These are phyloP conservation scores for Cydia pomonella DNA, from an alignment of 1,140 invertebrate species.

Conservation along the genomic window DNA sequence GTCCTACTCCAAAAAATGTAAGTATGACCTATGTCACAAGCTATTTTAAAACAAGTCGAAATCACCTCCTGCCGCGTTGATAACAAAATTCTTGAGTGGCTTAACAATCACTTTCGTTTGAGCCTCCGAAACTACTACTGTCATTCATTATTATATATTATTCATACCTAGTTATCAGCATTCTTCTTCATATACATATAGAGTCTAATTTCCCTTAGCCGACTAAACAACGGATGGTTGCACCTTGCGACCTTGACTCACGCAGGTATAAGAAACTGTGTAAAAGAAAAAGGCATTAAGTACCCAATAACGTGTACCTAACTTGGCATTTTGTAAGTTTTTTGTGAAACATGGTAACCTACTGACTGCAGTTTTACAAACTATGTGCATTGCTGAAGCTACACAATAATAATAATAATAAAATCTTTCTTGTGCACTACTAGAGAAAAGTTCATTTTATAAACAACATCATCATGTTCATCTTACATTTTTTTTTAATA, in stretches of 20 bases:
- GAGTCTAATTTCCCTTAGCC: neutral
- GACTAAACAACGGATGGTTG: neutral
- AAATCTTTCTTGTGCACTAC: too few species aligned
- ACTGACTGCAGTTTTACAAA: slow-evolving; percentile 5
- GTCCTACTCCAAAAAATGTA: too few species aligned
- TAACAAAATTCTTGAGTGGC: neutral
- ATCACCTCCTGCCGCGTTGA: neutral
- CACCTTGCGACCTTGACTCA: slow-evolving; percentile 16
- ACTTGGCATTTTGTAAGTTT: neutral
- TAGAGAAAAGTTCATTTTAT: too few species aligned
- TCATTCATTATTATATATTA: neutral
- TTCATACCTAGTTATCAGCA: neutral
- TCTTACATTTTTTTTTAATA: too few species aligned
- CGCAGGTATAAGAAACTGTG: neutral
- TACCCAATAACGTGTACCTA: neutral
- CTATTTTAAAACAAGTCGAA: neutral
- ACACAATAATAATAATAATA: too few species aligned
- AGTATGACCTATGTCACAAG: neutral
- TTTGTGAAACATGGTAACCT: slow-evolving; percentile 1
- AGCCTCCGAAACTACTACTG: neutral
- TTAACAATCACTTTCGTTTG: neutral
- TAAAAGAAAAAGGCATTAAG: slow-evolving; percentile 1
- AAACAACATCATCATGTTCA: too few species aligned
- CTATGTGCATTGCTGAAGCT: neutral
- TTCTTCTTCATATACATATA: neutral